These are phyloP conservation scores for Megalops atlanticus DNA, from an alignment of 2,113 vertebrate species.

Conservation along the genomic window DNA sequence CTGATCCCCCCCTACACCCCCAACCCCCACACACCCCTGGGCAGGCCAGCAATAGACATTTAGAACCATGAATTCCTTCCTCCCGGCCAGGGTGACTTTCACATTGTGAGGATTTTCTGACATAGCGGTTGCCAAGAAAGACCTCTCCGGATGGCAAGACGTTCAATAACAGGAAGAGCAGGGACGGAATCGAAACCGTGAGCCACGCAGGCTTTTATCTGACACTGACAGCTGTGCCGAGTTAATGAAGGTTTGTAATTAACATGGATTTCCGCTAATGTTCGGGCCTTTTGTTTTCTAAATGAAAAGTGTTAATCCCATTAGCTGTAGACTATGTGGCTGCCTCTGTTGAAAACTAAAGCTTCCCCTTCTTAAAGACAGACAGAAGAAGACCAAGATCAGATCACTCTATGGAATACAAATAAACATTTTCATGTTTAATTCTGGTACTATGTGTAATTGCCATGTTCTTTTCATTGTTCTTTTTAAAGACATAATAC, in stretches of 20 bases:
- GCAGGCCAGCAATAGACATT: conserved; percentile 29
- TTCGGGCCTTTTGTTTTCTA: conserved; percentile 75
- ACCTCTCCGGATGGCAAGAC: conserved; percentile 60
- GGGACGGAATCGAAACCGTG: conserved; percentile 66
- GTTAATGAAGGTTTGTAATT: conserved; percentile 81
- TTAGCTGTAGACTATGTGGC: conserved; percentile 58
- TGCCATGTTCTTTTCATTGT: neutral
- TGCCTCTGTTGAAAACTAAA: conserved; percentile 44
- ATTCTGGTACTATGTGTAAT: neutral
- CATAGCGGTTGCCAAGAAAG: conserved; percentile 41
- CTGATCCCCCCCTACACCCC: conserved; percentile 43
- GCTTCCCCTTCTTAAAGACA: conserved; percentile 14
- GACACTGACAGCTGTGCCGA: conserved; percentile 77
- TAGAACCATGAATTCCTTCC: conserved; percentile 17
- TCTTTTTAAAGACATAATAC: neutral
- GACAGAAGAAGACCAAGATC: conserved; percentile 26
- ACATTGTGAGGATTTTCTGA: conserved; percentile 55
- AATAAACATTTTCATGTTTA: neutral
- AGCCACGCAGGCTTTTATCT: conserved; percentile 72
- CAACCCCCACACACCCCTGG: too few relatives aligned
- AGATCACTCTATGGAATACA: neutral
- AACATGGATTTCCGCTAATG: conserved; percentile 81
- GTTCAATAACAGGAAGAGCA: conserved; percentile 55
- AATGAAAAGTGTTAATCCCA: conserved; percentile 74
- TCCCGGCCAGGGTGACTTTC: conserved; percentile 42